These are phyloP conservation scores for Triplophysa rosa DNA, from an alignment of 2,113 vertebrate species.

Conservation along the genomic window DNA sequence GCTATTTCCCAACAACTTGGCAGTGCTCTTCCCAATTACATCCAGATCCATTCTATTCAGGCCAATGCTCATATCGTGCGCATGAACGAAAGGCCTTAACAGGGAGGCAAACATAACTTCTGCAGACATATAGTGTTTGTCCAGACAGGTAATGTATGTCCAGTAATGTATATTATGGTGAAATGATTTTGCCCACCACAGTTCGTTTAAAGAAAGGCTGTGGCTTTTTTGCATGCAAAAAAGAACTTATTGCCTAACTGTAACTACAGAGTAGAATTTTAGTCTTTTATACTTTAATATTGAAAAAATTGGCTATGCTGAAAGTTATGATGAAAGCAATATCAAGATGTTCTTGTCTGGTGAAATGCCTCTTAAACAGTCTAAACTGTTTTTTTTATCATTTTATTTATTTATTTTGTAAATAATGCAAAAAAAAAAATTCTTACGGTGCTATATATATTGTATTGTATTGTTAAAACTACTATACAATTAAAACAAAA, in stretches of 20 bases:
- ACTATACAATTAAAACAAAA: too few relatives aligned
- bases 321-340: background rate
- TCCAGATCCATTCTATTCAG: background rate
- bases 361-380: too few relatives aligned
- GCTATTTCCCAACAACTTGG: conserved; percentile 39
- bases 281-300: background rate
- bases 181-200: conserved; percentile 2
- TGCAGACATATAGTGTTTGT: background rate
- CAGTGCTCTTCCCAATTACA: background rate
- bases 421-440: too few relatives aligned
- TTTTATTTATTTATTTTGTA: conserved; percentile 4
- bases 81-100: background rate
- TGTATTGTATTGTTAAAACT: too few relatives aligned
- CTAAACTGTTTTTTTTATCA: too few relatives aligned
- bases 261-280: too few relatives aligned
- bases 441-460: too few relatives aligned
- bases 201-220: background rate
- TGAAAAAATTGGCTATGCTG: background rate
- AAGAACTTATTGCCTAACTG: conserved; percentile 22
- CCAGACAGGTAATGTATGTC: background rate
- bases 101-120: background rate
- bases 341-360: background rate
- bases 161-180: background rate
- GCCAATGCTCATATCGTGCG: background rate
- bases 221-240: background rate